Base-by-base conservation (phyloP, 2,113 vertebrate genomes). In the Menidia beryllina region DNA sequence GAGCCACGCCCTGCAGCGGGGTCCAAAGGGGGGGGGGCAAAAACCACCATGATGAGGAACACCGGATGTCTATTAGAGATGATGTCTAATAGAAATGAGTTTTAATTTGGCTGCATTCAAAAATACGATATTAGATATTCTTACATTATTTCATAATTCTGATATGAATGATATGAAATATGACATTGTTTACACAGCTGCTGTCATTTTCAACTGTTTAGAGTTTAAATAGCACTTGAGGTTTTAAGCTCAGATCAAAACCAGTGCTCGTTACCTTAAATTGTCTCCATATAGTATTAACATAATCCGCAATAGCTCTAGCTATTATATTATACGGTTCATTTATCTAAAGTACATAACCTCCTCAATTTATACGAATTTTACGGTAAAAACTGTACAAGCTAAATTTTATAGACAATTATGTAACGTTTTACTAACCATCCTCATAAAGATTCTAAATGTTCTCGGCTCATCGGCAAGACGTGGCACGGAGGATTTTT, bases 1-100 rank as follows among this genome's bases (percentile, higher is more conserved):
- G 79, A 69, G 48, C 47, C 57, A 27, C 57, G 20, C 48, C 61
- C 70, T 74, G 62, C 60, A 54, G 41, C 52, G 34, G 43, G 4
- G 26, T 23, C 27, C 3, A 25, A 52, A 47, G 47, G 25, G 53
- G 21, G 23, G 12, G 34, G 8, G 5, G 38, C 14, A 1, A 34
- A n/a, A 23, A 51, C 17, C 21, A 21, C 5, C 4, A 43, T 43
- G 17, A 63, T 12, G 1, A 64, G 48, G 30, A n/a, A 13, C 14
- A 20, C 10, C n/a, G 3, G 17, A 21, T 47, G 2, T 58, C 41
- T n/a, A 58, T 14, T n/a, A 50, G 7, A 23, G 9, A 17, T 59
- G n/a, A 5, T 2, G 5, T 36, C 36, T 21, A 20, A 14, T 0
- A 55, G 26, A 36, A 36, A 48, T 7, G 20, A 1, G 19, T 1